Evolutionary conservation across 2,113 vertebrate species (phyloP).

Genomic region (Lethenteron camtschaticum): DNA sequence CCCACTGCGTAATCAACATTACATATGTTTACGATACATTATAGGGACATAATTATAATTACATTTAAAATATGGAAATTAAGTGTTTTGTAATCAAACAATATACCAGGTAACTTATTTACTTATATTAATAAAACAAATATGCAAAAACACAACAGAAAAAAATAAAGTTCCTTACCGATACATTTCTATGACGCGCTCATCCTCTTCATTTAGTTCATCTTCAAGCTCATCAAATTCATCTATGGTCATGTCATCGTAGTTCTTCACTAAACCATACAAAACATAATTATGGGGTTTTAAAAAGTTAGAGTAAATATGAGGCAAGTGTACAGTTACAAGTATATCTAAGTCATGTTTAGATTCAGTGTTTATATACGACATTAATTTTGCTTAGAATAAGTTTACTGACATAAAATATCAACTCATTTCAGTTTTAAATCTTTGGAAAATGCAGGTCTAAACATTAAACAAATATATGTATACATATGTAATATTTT

Average conservation of each 20-base stretch:
- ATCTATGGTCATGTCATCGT: slow-evolving; percentile 75
- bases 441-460: background rate
- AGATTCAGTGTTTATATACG: background rate
- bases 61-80: background rate
- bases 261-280: slow-evolving; percentile 49
- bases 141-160: background rate
- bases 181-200: slow-evolving; percentile 77
- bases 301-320: background rate
- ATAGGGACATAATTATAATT: background rate
- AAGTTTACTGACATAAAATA: background rate
- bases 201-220: slow-evolving; percentile 78
- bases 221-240: slow-evolving; percentile 87
- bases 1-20: background rate
- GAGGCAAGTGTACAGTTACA: background rate
- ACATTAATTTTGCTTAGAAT: background rate
- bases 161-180: slow-evolving; percentile 27
- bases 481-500: no score
- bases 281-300: background rate
- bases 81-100: slow-evolving; percentile 9
- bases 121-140: slow-evolving; percentile 4
- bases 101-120: slow-evolving; percentile 6
- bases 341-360: background rate
- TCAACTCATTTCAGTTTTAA: background rate
- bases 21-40: background rate
- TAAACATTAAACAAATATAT: no score